Evolutionary conservation across 92 coral and sea anemone genomes (phyloP), one percentile per base, ranked within the genome.

Genomic region (Phymanthus crucifer): DNA sequence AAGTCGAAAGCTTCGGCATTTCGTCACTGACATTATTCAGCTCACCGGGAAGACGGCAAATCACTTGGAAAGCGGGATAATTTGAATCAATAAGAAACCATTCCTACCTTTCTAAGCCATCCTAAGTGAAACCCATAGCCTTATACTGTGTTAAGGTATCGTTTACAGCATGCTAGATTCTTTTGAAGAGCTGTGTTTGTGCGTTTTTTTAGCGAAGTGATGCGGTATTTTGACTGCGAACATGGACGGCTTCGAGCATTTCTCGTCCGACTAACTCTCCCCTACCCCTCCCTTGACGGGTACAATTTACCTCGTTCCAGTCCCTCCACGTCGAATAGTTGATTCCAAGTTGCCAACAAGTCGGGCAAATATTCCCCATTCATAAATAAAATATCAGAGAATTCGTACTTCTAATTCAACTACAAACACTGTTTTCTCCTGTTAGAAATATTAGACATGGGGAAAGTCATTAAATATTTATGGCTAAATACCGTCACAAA

Each of bases 161-260:
- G 14, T 71, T 40, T 57, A 40, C 75, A 36, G 75, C 75, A 71
- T 71, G 75, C 19, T 45, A 71, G 75, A 19, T 21, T 32, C 21
- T 21, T 12, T 18, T 71, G n/a, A 14, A 0, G 52, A 12, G 54
- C 31, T 23, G 26, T 7, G 32, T 24, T 24, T 24, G 16, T 71
- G 5, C 27, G 10, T 71, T 71, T 71, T 71, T 38, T 45, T 33
- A 37, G 19, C 75, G 35, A 70, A 40, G 48, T 71, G 13, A 67
- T 56, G 54, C 14, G 81, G 21, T 77, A 77, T 77, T 77, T 77
- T 77, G 81, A 77, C 81, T 72, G 81, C 70, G 71, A 77, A 77
- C 64, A 77, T 77, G 81, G 81, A 77, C 48, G 81, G 65, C 81
- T 77, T 77, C 81, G 32, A 12, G 37, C 81, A 77, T 23, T 77